These are phyloP conservation scores for Empidonax alnorum DNA, from an alignment of 2,113 vertebrate genomes.

Conservation along the genomic window DNA sequence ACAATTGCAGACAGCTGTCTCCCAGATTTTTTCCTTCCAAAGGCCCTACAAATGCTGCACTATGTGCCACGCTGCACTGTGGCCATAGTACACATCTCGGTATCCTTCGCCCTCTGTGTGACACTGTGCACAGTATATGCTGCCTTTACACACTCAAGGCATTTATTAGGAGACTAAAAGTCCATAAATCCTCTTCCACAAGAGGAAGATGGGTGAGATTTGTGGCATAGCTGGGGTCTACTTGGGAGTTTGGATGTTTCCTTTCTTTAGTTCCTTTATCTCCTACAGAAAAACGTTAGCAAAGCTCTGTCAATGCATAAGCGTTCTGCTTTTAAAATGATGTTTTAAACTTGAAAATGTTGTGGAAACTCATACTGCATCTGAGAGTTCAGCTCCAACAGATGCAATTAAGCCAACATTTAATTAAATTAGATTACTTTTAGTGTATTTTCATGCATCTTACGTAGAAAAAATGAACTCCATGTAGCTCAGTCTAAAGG, in stretches of 20 bases:
- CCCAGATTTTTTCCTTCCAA: not conserved
- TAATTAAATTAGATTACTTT: not conserved
- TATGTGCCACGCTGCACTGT: not conserved
- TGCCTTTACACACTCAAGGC: not conserved
- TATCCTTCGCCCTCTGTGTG: not conserved
- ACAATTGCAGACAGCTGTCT: not conserved
- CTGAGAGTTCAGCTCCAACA: not conserved
- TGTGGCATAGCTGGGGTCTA: not conserved
- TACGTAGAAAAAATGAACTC: not conserved
- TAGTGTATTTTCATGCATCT: not conserved
- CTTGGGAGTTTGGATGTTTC: not conserved
- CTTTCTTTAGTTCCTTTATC: not conserved
- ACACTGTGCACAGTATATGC: not conserved
- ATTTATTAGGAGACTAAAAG: not conserved
- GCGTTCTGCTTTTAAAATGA: not conserved
- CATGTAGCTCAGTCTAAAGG: not conserved
- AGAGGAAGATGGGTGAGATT: not conserved
- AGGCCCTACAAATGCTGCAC: fast-evolving
- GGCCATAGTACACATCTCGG: fast-evolving
- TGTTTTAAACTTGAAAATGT: not conserved
- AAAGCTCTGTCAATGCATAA: not conserved
- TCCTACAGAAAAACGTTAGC: not conserved
- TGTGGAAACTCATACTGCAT: not conserved
- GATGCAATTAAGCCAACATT: not conserved
- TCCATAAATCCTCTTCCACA: not conserved